Evolutionary conservation across 2,888 invertebrate species (phyloP).

Genomic region (Dasypogon diadema): DNA sequence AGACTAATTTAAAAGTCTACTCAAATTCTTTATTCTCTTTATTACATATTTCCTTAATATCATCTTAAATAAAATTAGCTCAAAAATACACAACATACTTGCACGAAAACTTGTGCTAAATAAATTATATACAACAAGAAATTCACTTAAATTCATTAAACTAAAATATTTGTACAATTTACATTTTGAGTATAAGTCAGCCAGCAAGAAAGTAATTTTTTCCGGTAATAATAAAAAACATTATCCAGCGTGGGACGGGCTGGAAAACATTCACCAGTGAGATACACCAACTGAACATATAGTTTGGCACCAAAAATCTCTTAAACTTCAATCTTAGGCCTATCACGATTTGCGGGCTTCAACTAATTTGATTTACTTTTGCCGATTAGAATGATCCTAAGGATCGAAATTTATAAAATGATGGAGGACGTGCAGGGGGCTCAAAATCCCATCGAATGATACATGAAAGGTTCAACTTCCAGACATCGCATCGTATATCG

Average conservation of each 20-base stretch:
- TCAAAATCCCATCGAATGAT: neutral
- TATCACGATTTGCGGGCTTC: neutral
- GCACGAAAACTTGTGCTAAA: conserved; percentile 27
- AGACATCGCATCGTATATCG: neutral
- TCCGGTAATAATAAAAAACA: conserved; percentile 3
- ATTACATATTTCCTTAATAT: conserved; percentile 32
- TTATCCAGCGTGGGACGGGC: neutral
- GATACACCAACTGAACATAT: neutral
- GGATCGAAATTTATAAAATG: conserved; percentile 4
- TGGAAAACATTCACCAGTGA: neutral
- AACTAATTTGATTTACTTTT: neutral
- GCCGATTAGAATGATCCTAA: conserved; percentile 9
- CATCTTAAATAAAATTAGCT: conserved; percentile 45
- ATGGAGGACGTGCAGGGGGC: neutral
- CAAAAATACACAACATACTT: conserved; percentile 45
- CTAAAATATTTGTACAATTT: conserved; percentile 46
- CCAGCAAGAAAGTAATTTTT: conserved; percentile 1
- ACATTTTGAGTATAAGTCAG: conserved; percentile 17
- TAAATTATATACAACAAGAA: conserved; percentile 47
- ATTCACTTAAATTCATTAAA: conserved; percentile 19
- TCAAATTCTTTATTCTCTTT: conserved; percentile 42
- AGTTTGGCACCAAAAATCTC: conserved; percentile 30
- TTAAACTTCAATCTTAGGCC: neutral
- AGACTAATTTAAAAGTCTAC: conserved; percentile 31
- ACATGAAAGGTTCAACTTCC: neutral